These are phyloP conservation scores for Catharus ustulatus DNA, from an alignment of 2,797 vertebrate genomes.

Conservation along the genomic window DNA sequence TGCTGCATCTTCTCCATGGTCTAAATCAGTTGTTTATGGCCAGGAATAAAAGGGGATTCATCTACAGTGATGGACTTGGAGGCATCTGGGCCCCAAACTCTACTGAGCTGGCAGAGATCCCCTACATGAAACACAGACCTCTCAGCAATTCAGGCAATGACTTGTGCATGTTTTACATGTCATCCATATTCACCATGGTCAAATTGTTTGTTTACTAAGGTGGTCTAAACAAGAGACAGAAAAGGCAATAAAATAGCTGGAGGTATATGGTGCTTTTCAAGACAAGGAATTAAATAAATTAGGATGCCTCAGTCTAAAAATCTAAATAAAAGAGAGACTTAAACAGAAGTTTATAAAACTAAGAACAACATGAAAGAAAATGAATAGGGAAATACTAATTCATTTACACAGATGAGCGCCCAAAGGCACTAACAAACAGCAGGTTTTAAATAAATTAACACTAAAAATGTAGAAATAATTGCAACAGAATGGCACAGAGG, in stretches of 20 bases:
- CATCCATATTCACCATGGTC: not conserved
- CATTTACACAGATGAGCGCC: not conserved
- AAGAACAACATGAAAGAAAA: not conserved
- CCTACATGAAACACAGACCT: not conserved
- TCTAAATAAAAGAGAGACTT: not conserved
- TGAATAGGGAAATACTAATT: not conserved
- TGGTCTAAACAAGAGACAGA: not conserved
- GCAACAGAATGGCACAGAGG: not conserved
- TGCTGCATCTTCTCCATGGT: not conserved
- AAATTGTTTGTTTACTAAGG: not conserved
- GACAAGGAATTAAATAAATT: not conserved
- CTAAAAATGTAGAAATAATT: constrained; percentile 23
- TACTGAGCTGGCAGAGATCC: not conserved
- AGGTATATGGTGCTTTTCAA: not conserved
- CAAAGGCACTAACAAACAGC: not conserved
- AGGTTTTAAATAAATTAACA: constrained; percentile 22
- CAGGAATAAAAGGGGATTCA: not conserved
- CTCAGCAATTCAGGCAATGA: not conserved
- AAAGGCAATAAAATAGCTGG: not conserved
- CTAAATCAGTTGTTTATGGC: not conserved
- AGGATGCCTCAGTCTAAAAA: not conserved
- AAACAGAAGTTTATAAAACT: not conserved
- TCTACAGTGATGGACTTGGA: not conserved
- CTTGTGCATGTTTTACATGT: not conserved
- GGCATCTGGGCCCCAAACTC: not conserved